Evolutionary conservation across 2,797 vertebrate genomes (phyloP).

Genomic region (Phrynocephalus forsythii): DNA sequence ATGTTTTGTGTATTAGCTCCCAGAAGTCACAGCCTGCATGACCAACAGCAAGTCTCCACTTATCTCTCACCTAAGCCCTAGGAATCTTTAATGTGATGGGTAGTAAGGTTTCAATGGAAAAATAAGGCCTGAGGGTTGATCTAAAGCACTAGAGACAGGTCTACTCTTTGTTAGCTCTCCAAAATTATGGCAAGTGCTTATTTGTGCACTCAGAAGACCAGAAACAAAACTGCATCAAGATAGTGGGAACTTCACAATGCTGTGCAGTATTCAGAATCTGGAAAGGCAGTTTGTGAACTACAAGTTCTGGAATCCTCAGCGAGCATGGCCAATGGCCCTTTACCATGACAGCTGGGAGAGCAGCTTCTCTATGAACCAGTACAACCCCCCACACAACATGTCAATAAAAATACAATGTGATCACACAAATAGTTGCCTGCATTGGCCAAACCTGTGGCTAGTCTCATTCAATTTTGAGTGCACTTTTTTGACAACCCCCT

Average conservation of each 20-base stretch:
- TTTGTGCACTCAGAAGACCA: neutral
- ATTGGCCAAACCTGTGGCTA: neutral
- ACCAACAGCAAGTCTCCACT: neutral
- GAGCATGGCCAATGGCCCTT: no score
- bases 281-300: no score
- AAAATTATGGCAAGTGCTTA: neutral
- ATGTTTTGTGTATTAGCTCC: neutral
- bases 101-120: neutral
- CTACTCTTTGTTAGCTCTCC: neutral
- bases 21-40: neutral
- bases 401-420: neutral
- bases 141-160: neutral
- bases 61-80: no score
- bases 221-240: neutral
- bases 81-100: neutral
- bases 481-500: neutral
- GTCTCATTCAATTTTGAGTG: neutral
- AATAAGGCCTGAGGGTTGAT: no score
- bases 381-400: no score
- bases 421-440: neutral
- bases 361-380: no score
- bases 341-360: no score
- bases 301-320: no score
- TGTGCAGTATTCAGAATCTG: neutral
- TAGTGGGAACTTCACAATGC: neutral